Evolutionary conservation across 2,113 vertebrate genomes (phyloP).

Genomic region (Ochotona curzoniae): DNA sequence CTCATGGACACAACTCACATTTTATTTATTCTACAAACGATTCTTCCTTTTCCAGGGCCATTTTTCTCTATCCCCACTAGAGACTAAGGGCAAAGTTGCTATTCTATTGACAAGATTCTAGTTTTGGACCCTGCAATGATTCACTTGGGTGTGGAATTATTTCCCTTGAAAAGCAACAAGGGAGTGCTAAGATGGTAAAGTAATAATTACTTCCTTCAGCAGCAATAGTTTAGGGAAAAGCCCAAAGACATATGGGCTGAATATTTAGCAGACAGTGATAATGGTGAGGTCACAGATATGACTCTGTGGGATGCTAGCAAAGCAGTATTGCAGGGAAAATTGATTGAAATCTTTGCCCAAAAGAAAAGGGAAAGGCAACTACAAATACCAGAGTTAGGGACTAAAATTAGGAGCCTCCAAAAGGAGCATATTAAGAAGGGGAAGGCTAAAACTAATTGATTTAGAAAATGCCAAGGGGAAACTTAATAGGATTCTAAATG

Average conservation of each 20-base stretch:
- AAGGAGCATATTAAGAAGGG: conserved; percentile 83
- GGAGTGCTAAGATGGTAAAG: conserved; percentile 80
- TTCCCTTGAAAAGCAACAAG: conserved; percentile 77
- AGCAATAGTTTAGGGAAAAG: conserved; percentile 79
- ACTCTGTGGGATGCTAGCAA: conserved; percentile 76
- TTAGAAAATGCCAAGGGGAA: conserved; percentile 84
- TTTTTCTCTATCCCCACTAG: conserved; percentile 29
- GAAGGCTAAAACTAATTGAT: conserved; percentile 84
- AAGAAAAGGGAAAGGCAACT: conserved; percentile 79
- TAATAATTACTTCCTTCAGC: conserved; percentile 83
- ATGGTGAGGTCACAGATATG: conserved; percentile 79
- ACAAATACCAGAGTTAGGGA: conserved; percentile 80
- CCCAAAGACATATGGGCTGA: conserved; percentile 82
- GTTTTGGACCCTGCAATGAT: conserved; percentile 75
- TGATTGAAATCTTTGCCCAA: conserved; percentile 84
- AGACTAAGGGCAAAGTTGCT: conserved; percentile 72
- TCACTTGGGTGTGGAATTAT: conserved; percentile 78
- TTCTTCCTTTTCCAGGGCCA: conserved; percentile 35
- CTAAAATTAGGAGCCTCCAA: conserved; percentile 82
- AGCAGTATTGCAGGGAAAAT: conserved; percentile 78
- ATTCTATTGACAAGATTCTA: conserved; percentile 77
- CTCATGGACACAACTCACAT: conserved; percentile 19
- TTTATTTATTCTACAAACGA: conserved; percentile 48
- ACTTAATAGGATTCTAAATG: conserved; percentile 84
- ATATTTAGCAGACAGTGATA: conserved; percentile 82